Evolutionary conservation across 2,113 vertebrate genomes (phyloP).

Genomic region (Pelusios castaneus): DNA sequence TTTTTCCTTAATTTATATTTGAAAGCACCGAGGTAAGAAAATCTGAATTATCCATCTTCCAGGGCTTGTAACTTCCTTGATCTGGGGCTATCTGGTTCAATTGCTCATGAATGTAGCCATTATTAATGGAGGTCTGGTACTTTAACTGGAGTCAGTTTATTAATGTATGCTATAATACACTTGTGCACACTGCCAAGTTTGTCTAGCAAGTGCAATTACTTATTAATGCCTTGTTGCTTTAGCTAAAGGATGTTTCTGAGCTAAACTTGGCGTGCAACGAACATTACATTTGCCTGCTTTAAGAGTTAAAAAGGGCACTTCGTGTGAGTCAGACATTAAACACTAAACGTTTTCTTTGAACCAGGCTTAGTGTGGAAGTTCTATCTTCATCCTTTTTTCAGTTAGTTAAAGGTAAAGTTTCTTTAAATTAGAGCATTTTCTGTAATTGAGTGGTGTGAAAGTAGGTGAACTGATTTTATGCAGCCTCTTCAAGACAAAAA

Average conservation of each 20-base stretch:
- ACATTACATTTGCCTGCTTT: background rate
- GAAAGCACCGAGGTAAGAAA: background rate
- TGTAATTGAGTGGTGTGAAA: background rate
- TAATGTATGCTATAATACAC: background rate
- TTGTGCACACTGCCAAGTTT: background rate
- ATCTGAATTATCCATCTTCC: background rate
- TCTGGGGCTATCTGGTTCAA: background rate
- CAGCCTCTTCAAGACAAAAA: background rate
- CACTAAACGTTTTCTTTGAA: background rate
- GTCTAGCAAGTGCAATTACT: background rate
- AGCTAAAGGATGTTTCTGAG: background rate
- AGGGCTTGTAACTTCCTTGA: background rate
- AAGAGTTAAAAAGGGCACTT: background rate
- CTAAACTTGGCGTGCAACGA: background rate
- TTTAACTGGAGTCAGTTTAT: too few species aligned
- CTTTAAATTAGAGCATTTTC: background rate
- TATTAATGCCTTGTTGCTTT: background rate
- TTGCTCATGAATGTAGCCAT: background rate
- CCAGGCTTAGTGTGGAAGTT: background rate
- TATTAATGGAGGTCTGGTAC: background rate
- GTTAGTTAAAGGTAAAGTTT: background rate
- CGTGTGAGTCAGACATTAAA: background rate
- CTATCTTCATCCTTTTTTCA: background rate
- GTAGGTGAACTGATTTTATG: background rate
- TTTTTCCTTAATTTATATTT: background rate